Conservation (phyloP, 2,113 vertebrate species). For the Pteronura brasiliensis region DNA sequence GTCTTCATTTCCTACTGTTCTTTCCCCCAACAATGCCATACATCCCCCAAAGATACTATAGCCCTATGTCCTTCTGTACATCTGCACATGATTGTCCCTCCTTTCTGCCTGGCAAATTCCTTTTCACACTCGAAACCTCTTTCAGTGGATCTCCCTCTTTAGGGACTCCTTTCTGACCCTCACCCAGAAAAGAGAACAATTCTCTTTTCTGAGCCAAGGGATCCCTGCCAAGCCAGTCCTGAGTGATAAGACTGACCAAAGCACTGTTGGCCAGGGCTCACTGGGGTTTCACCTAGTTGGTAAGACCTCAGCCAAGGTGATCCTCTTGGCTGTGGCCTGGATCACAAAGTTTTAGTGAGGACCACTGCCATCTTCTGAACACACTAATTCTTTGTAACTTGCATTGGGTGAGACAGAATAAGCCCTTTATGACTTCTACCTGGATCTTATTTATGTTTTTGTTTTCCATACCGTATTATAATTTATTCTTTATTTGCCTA, state of each 20-base stretch:
- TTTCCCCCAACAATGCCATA: no score
- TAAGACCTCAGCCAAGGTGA: neutral
- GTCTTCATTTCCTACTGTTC: neutral
- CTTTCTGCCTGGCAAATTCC: neutral
- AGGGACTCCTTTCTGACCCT: neutral
- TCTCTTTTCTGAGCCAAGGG: neutral
- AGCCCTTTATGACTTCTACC: neutral
- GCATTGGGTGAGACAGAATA: accelerated
- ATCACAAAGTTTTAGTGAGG: neutral
- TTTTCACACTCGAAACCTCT: neutral
- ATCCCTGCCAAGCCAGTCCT: neutral
- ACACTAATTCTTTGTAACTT: accelerated
- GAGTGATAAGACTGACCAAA: no score
- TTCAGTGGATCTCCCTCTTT: neutral
- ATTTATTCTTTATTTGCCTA: neutral
- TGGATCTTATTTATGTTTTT: neutral
- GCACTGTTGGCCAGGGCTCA: accelerated
- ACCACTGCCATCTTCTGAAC: neutral
- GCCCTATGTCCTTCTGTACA: neutral
- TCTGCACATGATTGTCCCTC: neutral
- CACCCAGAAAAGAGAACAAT: neutral
- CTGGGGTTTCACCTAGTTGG: neutral
- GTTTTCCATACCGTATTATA: neutral
- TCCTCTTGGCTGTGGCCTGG: accelerated
- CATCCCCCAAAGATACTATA: accelerated